Evolutionary conservation across 37 sponge, comb jelly and placozoan genomes (phyloP).

Genomic region (Haliclona indistincta): DNA sequence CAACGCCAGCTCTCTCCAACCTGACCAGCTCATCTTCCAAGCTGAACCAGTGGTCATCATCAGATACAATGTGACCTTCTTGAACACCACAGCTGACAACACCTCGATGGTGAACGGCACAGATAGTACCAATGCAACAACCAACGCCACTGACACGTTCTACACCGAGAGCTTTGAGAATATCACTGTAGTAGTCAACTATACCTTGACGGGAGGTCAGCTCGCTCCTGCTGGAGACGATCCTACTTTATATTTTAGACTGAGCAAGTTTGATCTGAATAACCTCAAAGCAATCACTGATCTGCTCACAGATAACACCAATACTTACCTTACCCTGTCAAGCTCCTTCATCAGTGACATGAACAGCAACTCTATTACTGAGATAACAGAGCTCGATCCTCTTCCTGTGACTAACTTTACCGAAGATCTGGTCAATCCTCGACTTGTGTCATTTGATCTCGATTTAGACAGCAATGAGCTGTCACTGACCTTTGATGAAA

Average conservation of each 20-base stretch:
- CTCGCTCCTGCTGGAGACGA: slow-evolving; percentile 37
- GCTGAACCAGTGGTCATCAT: not conserved
- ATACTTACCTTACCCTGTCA: slow-evolving; percentile 66
- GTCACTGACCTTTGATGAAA: slow-evolving; percentile 77
- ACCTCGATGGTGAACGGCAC: not conserved
- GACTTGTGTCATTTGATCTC: slow-evolving; percentile 54
- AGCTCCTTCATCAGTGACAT: slow-evolving; percentile 57
- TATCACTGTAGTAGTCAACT: slow-evolving; percentile 38
- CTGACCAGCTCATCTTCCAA: slow-evolving; percentile 48
- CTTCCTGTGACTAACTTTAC: slow-evolving; percentile 28
- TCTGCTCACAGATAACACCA: slow-evolving; percentile 31
- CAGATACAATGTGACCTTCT: slow-evolving; percentile 14
- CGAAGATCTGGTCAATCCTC: slow-evolving; percentile 50
- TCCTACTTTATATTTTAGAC: slow-evolving; percentile 52
- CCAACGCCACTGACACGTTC: slow-evolving; percentile 29
- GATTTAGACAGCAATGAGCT: slow-evolving; percentile 61
- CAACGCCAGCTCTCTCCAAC: slow-evolving; percentile 66
- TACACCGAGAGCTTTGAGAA: slow-evolving; percentile 9
- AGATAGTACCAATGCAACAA: slow-evolving; percentile 12
- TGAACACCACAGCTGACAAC: not conserved
- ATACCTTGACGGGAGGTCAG: slow-evolving; percentile 51
- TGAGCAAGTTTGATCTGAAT: slow-evolving; percentile 67
- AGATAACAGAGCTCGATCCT: slow-evolving; percentile 35
- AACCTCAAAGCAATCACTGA: slow-evolving; percentile 59
- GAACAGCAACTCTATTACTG: slow-evolving; percentile 62